Base-by-base conservation (phyloP, 1,140 invertebrate species). In the Drosophila orosa region DNA sequence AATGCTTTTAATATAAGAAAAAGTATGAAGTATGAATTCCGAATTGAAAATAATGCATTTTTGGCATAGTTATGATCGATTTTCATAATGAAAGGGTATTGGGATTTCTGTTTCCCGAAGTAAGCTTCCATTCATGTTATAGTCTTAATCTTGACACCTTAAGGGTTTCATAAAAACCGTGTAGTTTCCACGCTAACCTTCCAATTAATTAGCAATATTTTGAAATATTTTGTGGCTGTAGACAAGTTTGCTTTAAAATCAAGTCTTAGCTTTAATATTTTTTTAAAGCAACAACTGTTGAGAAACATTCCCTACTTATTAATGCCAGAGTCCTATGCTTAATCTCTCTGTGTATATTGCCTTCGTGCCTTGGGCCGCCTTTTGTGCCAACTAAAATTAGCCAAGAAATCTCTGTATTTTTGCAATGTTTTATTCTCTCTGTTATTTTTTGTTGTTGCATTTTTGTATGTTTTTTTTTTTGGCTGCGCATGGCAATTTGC, bases 341-440 rank as follows among this genome's bases (percentile, higher is more conserved):
- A 15, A 22, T 37, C 8, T 39, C 25, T 39, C 13, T 33, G 42
- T 69, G 66, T 27, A 42, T 27, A 33, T 35, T n/a, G 59, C 54
- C 39, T 74, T 55, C 72, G 48, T 71, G 59, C 74, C 45, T 71
- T 55, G 60, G 74, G 25, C 25, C 25, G 42, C 22, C 54, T 50
- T 82, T 57, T 59, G 65, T 72, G 50, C 12, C 56, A 39, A 80
- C 80, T 84, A 84, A 84, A 80, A 76, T 83, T 84, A 83, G 80
- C 57, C 54, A 12, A 22, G 40, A 50, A 29, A 10, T 35, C 33
- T 58, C 42, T 58, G 24, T 25, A n/a, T 33, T 56, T 63, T 58
- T 29, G 60, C 54, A 40, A 39, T 39, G 59, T 9, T 59, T 39
- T 25, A n/a, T 17, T n/a, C 24, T 42, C 9, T 8, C 29, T 33